These are phyloP conservation scores for Poecilia velifera DNA, from an alignment of 2,797 vertebrate genomes.

Conservation along the genomic window DNA sequence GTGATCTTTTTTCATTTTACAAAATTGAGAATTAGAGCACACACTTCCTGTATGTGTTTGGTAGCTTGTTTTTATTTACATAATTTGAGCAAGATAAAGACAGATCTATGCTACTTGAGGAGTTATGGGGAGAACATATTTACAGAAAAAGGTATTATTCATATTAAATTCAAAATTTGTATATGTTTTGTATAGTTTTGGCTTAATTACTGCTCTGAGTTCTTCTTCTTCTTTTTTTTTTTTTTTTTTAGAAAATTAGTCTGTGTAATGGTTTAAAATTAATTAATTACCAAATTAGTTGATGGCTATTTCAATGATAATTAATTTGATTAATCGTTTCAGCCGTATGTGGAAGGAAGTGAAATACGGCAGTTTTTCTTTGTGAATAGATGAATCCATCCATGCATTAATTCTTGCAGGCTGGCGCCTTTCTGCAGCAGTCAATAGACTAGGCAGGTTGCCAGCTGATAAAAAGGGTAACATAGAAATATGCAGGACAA, in stretches of 20 bases:
- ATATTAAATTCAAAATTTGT: too few species aligned
- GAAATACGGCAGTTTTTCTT: not conserved
- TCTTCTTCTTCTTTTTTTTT: not conserved
- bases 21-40: not conserved
- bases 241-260: not conserved
- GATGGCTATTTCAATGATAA: too few species aligned
- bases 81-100: too few species aligned
- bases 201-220: not conserved
- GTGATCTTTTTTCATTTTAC: not conserved
- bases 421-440: not conserved
- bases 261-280: too few species aligned
- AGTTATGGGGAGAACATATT: too few species aligned
- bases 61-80: not conserved
- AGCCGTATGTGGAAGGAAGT: too few species aligned
- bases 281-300: too few species aligned
- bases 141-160: too few species aligned
- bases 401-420: not conserved
- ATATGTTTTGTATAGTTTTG: too few species aligned
- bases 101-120: too few species aligned
- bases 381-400: not conserved
- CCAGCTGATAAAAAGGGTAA: not conserved
- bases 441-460: not conserved
- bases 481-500: not conserved
- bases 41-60: not conserved
- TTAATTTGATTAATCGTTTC: too few species aligned